phyloP scores from a whole-genome alignment of 2,113 vertebrate species.

The Thunnus thynnus region DNA sequence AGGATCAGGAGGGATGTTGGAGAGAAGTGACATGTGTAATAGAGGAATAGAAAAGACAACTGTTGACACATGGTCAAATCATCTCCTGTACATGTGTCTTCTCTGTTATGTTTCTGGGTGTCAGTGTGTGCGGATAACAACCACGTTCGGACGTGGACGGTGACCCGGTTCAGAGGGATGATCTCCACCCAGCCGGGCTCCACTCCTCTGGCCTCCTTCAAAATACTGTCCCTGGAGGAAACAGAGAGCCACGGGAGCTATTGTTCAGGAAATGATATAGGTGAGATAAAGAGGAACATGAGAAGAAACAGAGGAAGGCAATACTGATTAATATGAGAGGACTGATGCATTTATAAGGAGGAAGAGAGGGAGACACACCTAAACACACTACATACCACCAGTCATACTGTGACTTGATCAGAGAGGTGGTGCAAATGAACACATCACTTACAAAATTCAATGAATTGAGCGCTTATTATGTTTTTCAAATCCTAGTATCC shows the following conservation, averaged over 20 bases:
- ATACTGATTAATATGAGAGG: not conserved
- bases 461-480: too few species aligned
- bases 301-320: not conserved
- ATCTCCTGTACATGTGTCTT: not conserved
- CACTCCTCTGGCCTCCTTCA: constrained; percentile 96
- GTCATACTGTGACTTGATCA: not conserved
- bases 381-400: not conserved
- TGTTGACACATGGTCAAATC: not conserved
- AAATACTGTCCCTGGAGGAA: constrained; percentile 96
- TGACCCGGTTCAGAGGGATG: constrained; percentile 97
- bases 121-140: constrained; percentile 98
- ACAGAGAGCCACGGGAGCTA: constrained; percentile 96
- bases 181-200: constrained; percentile 98
- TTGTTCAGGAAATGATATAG: constrained; percentile 95
- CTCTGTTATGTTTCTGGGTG: not conserved
- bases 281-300: constrained; percentile 75
- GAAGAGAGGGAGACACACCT: too few species aligned
- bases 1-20: not conserved
- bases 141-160: constrained; percentile 96
- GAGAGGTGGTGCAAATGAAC: too few species aligned
- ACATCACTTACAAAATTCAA: too few species aligned
- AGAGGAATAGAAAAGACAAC: not conserved
- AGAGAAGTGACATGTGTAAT: too few species aligned
- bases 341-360: not conserved
- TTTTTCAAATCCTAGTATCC: too few species aligned